A percentile compares a stretch with the other conserved stretches of the same genome.
Evolutionary conservation across 2,113 vertebrate genomes (phyloP).

Genomic region (Brienomyrus brachyistius): DNA sequence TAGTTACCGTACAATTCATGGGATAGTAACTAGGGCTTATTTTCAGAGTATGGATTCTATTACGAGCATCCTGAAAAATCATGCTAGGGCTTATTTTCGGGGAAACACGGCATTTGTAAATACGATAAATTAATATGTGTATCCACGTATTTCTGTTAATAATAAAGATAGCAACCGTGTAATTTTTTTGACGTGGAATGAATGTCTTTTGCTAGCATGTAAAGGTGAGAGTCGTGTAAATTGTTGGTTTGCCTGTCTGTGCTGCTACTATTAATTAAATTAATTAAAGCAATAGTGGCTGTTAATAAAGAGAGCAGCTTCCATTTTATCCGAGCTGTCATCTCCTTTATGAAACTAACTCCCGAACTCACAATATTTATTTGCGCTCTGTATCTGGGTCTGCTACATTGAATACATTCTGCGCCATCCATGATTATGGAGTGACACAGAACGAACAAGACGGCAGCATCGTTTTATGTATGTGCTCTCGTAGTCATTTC

Average conservation of each 20-base stretch:
- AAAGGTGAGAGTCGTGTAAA: neutral
- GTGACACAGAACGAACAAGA: neutral
- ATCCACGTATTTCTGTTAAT: no score
- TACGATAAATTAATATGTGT: no score
- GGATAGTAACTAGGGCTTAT: no score
- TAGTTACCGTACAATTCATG: no score
- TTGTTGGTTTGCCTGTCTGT: neutral
- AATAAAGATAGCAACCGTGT: no score
- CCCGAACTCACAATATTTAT: neutral
- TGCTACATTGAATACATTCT: neutral
- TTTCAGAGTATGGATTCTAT: no score
- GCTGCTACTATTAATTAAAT: neutral
- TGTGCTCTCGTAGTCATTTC: neutral
- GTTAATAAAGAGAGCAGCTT: neutral
- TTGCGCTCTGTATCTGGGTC: neutral
- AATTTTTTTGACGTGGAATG: no score
- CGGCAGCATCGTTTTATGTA: neutral
- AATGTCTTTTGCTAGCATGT: no score
- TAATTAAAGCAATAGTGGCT: neutral
- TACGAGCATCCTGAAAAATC: no score
- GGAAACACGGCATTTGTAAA: no score
- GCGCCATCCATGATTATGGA: neutral
- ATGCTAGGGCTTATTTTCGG: no score
- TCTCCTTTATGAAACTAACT: neutral
- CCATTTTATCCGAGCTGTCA: neutral